These are phyloP conservation scores for Phymanthus crucifer DNA, from an alignment of 92 coral and sea anemone genomes.

Conservation along the genomic window DNA sequence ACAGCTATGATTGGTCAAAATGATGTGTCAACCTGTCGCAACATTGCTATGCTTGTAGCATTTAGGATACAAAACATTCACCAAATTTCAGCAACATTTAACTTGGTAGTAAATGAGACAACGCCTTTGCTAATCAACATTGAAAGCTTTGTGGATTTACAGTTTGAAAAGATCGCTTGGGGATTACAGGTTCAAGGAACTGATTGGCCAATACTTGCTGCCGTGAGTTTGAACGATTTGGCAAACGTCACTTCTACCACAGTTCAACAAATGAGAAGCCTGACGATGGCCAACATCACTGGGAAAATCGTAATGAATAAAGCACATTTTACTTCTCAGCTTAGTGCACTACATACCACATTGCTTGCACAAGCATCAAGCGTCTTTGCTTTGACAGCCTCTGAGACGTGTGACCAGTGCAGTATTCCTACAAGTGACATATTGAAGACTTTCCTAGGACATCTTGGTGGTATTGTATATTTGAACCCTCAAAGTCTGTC, in stretches of 20 bases:
- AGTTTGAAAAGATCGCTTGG: constrained; percentile 66
- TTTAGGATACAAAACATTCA: constrained; percentile 34
- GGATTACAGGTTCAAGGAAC: constrained; percentile 48
- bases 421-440: constrained; percentile 39
- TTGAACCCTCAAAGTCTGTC: constrained; percentile 49
- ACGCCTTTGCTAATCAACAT: constrained; percentile 41
- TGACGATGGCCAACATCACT: constrained; percentile 28
- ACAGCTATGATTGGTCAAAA: constrained; percentile 46
- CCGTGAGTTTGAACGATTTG: constrained; percentile 31
- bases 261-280: constrained; percentile 9
- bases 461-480: constrained; percentile 28
- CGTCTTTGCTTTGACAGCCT: constrained; percentile 52
- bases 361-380: constrained; percentile 32
- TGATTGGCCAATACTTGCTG: constrained; percentile 65
- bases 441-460: constrained; percentile 43
- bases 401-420: constrained; percentile 50
- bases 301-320: constrained; percentile 27
- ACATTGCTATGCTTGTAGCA: constrained; percentile 50
- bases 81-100: constrained; percentile 48
- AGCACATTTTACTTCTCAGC: background rate
- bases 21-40: constrained; percentile 50
- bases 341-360: constrained; percentile 19
- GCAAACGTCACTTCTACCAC: constrained; percentile 24
- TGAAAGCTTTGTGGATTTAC: constrained; percentile 39
- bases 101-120: constrained; percentile 28